Evolutionary conservation across 2,888 invertebrate genomes (phyloP).

Genomic region (Nymphalis polychloros): DNA sequence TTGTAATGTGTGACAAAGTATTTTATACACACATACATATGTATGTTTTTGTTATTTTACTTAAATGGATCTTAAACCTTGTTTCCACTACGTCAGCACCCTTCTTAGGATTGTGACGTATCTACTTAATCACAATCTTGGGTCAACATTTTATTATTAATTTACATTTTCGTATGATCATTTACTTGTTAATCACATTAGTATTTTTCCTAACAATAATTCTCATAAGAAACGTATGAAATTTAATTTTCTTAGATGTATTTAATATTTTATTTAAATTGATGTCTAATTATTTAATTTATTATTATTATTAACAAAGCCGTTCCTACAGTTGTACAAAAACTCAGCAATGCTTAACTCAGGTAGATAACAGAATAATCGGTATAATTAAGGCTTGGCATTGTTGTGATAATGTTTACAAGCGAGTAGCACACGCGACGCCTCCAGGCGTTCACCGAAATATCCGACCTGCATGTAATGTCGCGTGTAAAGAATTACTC

Average conservation of each 20-base stretch:
- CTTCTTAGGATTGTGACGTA: slow-evolving; percentile 18
- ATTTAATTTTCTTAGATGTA: neutral
- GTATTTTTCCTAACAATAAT: neutral
- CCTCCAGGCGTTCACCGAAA: neutral
- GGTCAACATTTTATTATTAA: neutral
- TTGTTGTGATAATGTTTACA: neutral
- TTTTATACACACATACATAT: neutral
- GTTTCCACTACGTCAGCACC: slow-evolving; percentile 15
- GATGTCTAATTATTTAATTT: neutral
- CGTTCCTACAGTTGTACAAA: neutral
- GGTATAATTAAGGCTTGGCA: slow-evolving; percentile 1
- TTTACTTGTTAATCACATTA: neutral
- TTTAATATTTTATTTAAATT: neutral
- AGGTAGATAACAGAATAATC: slow-evolving; percentile 12
- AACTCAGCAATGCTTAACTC: slow-evolving; percentile 5
- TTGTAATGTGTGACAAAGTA: neutral
- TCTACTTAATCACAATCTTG: neutral
- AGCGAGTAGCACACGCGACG: slow-evolving; percentile 12
- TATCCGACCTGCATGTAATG: neutral
- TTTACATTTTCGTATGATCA: too few species aligned
- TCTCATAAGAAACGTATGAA: neutral
- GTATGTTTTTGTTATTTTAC: neutral
- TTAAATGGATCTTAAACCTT: slow-evolving; percentile 8
- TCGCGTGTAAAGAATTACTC: neutral
- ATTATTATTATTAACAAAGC: neutral